These are phyloP conservation scores for Cephus cinctus DNA, from an alignment of 1,140 invertebrate genomes.

Conservation along the genomic window DNA sequence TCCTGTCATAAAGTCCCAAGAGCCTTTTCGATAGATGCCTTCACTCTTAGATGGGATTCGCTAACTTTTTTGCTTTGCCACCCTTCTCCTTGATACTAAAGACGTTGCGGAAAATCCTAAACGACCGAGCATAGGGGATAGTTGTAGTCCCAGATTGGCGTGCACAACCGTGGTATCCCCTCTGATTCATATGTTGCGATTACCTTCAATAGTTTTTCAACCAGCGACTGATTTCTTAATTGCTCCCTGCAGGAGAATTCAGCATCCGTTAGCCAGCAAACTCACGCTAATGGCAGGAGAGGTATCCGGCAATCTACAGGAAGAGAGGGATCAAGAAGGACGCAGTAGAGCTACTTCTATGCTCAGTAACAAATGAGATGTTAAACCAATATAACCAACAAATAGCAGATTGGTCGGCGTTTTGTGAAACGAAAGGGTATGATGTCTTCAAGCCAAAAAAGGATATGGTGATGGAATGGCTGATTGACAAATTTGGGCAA, in stretches of 20 bases:
- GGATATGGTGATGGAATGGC: background rate
- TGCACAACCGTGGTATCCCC: conserved; percentile 18
- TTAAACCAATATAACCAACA: conserved; percentile 6
- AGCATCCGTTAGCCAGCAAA: conserved; percentile 9
- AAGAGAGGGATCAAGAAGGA: conserved; percentile 3
- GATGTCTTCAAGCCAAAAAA: background rate
- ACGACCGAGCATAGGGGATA: conserved; percentile 15
- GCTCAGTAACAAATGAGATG: conserved; percentile 7
- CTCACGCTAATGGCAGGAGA: conserved; percentile 13
- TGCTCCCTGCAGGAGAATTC: conserved; percentile 6
- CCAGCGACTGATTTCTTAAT: conserved; percentile 1
- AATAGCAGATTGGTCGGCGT: conserved; percentile 13
- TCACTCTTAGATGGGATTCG: conserved; percentile 27
- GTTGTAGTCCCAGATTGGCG: conserved; percentile 16
- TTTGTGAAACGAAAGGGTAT: background rate
- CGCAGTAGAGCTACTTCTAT: conserved; percentile 10
- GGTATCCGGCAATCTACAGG: conserved; percentile 13
- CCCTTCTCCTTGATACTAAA: conserved; percentile 10
- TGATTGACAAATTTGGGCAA: background rate
- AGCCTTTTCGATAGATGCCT: conserved; percentile 24
- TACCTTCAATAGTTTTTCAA: conserved; percentile 11
- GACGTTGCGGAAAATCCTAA: conserved; percentile 14
- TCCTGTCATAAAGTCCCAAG: conserved; percentile 28
- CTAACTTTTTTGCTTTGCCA: conserved; percentile 30
- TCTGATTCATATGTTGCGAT: conserved; percentile 1